Percentiles rank a stretch among this genome's conserved stretches.
Evolutionary conservation across 2,797 vertebrate species (phyloP).

Genomic region (Distichodus sexfasciatus): DNA sequence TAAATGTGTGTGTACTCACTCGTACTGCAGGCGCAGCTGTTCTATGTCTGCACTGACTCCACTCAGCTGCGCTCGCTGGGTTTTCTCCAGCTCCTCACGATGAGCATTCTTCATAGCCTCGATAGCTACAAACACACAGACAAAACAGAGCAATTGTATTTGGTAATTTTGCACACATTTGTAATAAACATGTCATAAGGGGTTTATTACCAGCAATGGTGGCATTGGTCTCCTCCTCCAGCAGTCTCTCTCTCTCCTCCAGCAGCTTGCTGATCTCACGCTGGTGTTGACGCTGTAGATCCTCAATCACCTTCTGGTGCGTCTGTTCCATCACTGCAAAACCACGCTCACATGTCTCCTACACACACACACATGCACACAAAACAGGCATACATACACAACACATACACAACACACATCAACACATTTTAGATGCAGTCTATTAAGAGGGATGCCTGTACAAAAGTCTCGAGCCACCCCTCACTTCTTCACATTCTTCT

Average conservation of each 20-base stretch:
- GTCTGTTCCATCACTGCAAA: conserved; percentile 98
- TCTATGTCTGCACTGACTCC: conserved; percentile 90
- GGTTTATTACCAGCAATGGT: conserved; percentile 88
- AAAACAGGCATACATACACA: too few relatives aligned
- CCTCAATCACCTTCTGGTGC: conserved; percentile 93
- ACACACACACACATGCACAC: conserved; percentile 11
- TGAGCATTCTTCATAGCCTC: conserved; percentile 99
- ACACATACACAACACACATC: too few relatives aligned
- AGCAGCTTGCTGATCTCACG: conserved; percentile 92
- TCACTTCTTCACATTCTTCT: too few relatives aligned
- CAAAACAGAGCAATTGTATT: background rate
- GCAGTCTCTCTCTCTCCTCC: conserved; percentile 90
- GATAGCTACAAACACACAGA: conserved; percentile 75
- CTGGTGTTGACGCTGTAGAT: conserved; percentile 94
- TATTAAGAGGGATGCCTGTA: too few relatives aligned
- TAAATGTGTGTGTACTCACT: conserved; percentile 73
- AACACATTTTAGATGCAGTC: too few relatives aligned
- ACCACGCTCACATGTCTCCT: conserved; percentile 97
- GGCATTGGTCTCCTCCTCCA: conserved; percentile 94
- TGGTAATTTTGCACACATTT: background rate
- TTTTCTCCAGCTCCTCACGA: conserved; percentile 94
- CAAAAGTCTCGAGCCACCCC: too few relatives aligned
- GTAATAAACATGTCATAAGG: background rate
- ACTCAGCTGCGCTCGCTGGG: conserved; percentile 89
- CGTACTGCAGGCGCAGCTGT: conserved; percentile 87